Evolutionary conservation across 2,797 vertebrate species (phyloP).

Genomic region (Acanthis flammea): DNA sequence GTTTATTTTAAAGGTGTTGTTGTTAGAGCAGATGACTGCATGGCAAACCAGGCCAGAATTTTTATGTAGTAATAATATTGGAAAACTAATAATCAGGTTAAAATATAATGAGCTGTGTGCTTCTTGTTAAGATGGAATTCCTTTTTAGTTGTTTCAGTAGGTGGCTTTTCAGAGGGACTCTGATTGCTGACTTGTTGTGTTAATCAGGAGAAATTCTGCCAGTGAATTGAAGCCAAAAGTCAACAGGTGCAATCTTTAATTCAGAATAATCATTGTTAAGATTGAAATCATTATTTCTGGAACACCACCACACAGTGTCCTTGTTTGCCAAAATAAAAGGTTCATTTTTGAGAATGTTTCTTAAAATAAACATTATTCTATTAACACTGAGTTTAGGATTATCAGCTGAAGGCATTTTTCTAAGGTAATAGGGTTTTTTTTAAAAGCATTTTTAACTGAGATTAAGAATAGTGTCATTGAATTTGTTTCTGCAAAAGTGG

Average conservation of each 20-base stretch:
- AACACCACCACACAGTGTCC: not conserved
- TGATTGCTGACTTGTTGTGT: constrained; percentile 45
- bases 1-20: not conserved
- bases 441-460: not conserved
- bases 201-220: constrained; percentile 64
- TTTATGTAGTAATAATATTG: not conserved
- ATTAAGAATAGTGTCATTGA: not conserved
- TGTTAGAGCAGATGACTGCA: not conserved
- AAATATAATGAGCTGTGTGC: not conserved
- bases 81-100: not conserved
- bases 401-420: not conserved
- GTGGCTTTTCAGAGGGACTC: not conserved
- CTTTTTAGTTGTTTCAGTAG: not conserved
- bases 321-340: not conserved
- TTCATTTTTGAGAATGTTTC: not conserved
- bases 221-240: constrained; percentile 63
- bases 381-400: not conserved
- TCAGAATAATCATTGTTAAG: constrained; percentile 49
- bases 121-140: not conserved
- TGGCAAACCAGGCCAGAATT: not conserved
- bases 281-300: constrained; percentile 41
- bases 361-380: constrained; percentile 17
- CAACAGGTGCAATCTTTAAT: constrained; percentile 57
- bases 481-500: not conserved
- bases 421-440: not conserved